phyloP scores from a whole-genome alignment of 2,797 vertebrate genomes.

The Macropodus opercularis region DNA sequence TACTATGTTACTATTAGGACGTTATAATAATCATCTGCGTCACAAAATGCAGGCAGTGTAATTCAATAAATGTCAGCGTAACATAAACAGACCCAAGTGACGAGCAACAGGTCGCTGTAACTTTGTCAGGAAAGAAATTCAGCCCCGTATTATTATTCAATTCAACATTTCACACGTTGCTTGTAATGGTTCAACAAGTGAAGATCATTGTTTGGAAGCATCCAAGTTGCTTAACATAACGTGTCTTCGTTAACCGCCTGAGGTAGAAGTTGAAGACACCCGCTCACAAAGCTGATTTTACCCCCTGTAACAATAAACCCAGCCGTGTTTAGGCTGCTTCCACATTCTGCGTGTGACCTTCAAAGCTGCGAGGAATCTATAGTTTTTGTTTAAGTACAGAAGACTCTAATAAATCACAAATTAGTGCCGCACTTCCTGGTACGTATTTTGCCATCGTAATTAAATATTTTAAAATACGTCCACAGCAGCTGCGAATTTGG shows the following conservation, averaged over 20 bases:
- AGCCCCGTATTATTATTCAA: neutral
- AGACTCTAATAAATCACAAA: constrained; percentile 17
- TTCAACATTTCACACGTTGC: neutral
- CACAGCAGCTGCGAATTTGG: neutral
- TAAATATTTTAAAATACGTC: no score
- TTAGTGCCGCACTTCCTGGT: neutral
- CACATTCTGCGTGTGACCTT: constrained; percentile 51
- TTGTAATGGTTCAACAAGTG: neutral
- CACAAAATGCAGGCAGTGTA: neutral
- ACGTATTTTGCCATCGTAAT: neutral
- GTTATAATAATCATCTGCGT: neutral
- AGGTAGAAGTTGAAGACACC: neutral
- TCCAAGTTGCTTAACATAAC: neutral
- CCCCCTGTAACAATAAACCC: constrained; percentile 49
- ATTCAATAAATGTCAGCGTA: neutral
- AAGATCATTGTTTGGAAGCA: neutral
- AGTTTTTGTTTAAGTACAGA: constrained; percentile 16
- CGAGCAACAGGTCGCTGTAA: constrained; percentile 38
- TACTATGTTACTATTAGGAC: neutral
- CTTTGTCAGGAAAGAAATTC: neutral
- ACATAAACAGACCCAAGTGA: neutral
- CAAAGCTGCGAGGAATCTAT: constrained; percentile 16
- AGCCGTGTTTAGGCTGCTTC: constrained; percentile 24
- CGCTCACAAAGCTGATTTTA: constrained; percentile 31
- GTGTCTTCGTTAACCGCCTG: neutral